Base-by-base conservation (phyloP, 1,140 invertebrate genomes). In the Calephelis virginiensis region DNA sequence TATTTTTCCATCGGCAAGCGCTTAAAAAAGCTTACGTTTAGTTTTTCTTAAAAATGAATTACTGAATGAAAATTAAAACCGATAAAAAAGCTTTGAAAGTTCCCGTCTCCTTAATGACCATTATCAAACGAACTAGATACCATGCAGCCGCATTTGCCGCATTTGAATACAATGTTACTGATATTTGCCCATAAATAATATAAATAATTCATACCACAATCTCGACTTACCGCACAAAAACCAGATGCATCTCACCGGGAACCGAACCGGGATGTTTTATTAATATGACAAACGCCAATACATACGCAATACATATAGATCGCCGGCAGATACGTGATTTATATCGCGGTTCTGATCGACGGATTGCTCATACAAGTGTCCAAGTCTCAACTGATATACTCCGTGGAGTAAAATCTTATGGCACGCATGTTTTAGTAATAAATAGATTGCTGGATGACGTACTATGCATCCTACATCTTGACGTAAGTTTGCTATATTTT, bases 281-380 rank as follows among this genome's bases (percentile, higher is more conserved):
- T 59, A 59, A 59, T 59, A 59, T 59, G 53, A 59, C 53, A 59
- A 59, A 59, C 53, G 53, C 53, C 53, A 59, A 59, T 59, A 59
- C 53, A 59, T n/a, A 38, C 53, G 53, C 53, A 59, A 38, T 59
- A 59, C 53, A 59, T 59, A 59, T 37, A 59, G 53, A 59, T 38
- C 53, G 28, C 17, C 53, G 53, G 28, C 53, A 12, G 53, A 59
- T 59, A 59, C 17, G 53, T 59, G 53, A 59, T 59, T 59, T 59
- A 59, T 59, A 59, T 59, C 53, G 28, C 28, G 53, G 28, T 8
- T 12, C 12, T 38, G 10, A 11, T 38, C 53, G 53, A 59, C 53
- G 53, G 53, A 59, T 59, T 59, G 53, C 53, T 59, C 28, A 11
- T 38, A 59, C 53, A 38, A 59, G 17, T 59, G 53, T 38, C 53